phyloP scores from a whole-genome alignment of 2,888 invertebrate species.

The Anorthoa munda region DNA sequence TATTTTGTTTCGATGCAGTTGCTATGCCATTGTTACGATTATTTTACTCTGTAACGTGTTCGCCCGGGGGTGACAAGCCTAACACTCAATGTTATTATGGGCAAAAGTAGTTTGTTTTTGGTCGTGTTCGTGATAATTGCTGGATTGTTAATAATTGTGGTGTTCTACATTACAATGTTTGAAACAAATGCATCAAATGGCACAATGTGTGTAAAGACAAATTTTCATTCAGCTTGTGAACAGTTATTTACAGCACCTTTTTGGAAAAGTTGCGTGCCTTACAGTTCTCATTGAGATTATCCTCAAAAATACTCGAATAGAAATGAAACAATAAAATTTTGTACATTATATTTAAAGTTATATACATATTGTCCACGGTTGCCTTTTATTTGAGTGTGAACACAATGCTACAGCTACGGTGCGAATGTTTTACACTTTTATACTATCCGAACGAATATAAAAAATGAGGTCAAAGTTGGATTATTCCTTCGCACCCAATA shows the following conservation, averaged over 20 bases:
- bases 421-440: slow-evolving; percentile 33
- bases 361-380: slow-evolving; percentile 40
- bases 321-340: slow-evolving; percentile 30
- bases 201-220: neutral
- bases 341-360: slow-evolving; percentile 34
- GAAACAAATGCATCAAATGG: neutral
- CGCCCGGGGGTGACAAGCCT: slow-evolving; percentile 43
- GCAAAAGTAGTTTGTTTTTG: slow-evolving; percentile 34
- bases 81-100: slow-evolving; percentile 31
- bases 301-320: neutral
- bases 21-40: slow-evolving; percentile 70
- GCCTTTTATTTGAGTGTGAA: slow-evolving; percentile 43
- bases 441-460: slow-evolving; percentile 33
- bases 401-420: slow-evolving; percentile 40
- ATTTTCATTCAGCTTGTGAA: neutral
- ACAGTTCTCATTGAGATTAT: neutral
- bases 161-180: slow-evolving; percentile 1
- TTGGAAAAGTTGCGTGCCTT: neutral
- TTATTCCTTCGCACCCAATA: slow-evolving; percentile 50
- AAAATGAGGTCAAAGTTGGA: slow-evolving; percentile 57
- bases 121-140: slow-evolving; percentile 18
- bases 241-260: neutral
- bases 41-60: slow-evolving; percentile 42
- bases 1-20: slow-evolving; percentile 83
- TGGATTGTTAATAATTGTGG: slow-evolving; percentile 1